Evolutionary conservation across 2,113 vertebrate genomes (phyloP).

Genomic region (Delphinapterus leucas): DNA sequence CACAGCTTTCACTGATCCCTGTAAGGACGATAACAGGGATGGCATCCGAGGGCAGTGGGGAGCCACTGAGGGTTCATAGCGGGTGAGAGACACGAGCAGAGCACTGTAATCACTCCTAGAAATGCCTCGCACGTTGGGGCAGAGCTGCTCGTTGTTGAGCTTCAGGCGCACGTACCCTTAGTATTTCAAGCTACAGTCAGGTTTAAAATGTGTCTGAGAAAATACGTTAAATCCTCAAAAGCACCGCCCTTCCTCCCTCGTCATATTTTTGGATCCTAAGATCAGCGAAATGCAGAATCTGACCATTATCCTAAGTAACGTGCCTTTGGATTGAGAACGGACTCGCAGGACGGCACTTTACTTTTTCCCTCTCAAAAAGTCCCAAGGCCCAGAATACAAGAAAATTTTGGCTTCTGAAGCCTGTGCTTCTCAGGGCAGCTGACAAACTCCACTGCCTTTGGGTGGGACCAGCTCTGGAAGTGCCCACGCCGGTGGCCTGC

Average conservation of each 20-base stretch:
- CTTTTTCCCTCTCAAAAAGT: background rate
- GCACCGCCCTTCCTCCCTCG: background rate
- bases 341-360: background rate
- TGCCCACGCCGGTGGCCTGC: rapidly evolving
- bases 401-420: background rate
- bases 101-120: no score
- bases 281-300: background rate
- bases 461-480: background rate
- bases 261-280: background rate
- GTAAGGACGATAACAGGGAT: background rate
- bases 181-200: background rate
- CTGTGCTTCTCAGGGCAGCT: rapidly evolving
- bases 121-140: background rate
- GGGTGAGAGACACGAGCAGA: rapidly evolving
- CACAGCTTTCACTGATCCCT: background rate
- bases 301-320: background rate
- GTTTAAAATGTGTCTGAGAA: background rate
- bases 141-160: background rate
- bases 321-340: background rate
- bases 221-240: background rate
- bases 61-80: rapidly evolving
- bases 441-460: rapidly evolving
- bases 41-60: background rate
- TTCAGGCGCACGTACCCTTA: background rate
- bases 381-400: background rate